A percentile compares a stretch with the other conserved stretches of the same genome.
Conservation (phyloP, 2,113 vertebrate species). For the Leucopsar rothschildi region DNA sequence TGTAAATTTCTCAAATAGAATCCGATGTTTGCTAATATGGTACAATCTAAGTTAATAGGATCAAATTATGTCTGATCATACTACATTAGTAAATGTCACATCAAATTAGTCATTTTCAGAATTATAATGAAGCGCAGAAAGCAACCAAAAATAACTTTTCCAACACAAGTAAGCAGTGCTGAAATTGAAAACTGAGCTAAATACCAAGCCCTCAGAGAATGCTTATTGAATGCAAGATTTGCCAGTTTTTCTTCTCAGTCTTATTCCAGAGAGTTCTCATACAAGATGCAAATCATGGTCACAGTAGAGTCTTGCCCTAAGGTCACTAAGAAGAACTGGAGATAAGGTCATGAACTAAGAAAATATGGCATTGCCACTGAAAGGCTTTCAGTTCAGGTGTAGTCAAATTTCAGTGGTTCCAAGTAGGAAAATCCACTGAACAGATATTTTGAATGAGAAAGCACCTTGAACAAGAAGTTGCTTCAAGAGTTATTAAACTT, state of each 20-base stretch:
- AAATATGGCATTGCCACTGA: not conserved
- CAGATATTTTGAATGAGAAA: not conserved
- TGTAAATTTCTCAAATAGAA: conserved; percentile 65
- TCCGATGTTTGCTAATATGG: conserved; percentile 69
- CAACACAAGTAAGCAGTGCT: conserved; percentile 50
- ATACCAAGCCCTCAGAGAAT: conserved; percentile 1
- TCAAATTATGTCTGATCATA: conserved; percentile 74
- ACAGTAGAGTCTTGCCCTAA: not conserved
- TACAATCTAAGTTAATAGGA: conserved; percentile 70
- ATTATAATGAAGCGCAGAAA: conserved; percentile 57
- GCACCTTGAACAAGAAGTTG: not conserved
- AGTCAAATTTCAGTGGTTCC: not conserved
- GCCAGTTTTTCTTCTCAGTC: not conserved
- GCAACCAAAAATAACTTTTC: conserved; percentile 68
- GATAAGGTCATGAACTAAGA: not conserved
- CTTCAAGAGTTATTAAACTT: not conserved
- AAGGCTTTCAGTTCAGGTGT: not conserved
- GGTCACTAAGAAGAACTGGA: not conserved
- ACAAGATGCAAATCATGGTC: not conserved
- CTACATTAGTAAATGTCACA: conserved; percentile 71
- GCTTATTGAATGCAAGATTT: not conserved
- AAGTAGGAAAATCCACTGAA: not conserved
- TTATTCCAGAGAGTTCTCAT: not conserved
- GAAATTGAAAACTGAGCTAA: not conserved
- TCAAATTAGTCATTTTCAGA: conserved; percentile 69